Percentiles rank a stretch among this genome's conserved stretches.
Evolutionary conservation across 1,140 invertebrate species (phyloP).

Genomic region (Tetramorium simillimum): DNA sequence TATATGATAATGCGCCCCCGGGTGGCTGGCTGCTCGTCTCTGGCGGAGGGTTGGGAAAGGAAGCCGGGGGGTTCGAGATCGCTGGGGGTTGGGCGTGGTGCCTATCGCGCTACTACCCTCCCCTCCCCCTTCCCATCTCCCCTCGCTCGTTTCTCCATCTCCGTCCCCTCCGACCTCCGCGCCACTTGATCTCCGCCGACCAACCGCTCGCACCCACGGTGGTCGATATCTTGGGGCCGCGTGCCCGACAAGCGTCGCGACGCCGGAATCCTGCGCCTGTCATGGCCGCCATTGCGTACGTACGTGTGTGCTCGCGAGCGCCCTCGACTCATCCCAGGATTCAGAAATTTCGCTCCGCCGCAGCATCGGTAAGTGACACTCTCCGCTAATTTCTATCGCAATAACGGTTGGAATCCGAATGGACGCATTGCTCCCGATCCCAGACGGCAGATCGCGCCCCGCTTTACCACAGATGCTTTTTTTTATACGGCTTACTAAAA

Average conservation of each 20-base stretch:
- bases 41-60: constrained; percentile 46
- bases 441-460: background rate
- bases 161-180: constrained; percentile 21
- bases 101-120: constrained; percentile 63
- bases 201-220: constrained; percentile 63
- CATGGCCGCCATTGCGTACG: constrained; percentile 76
- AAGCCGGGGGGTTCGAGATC: constrained; percentile 77
- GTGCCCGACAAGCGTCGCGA: constrained; percentile 82
- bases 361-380: constrained; percentile 55
- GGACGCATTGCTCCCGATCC: background rate
- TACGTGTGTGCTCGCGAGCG: constrained; percentile 55
- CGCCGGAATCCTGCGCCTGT: constrained; percentile 81
- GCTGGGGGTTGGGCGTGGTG: constrained; percentile 84
- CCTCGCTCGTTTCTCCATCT: constrained; percentile 67
- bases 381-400: constrained; percentile 31
- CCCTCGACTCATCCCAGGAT: constrained; percentile 30
- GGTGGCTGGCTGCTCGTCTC: constrained; percentile 73
- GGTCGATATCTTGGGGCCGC: constrained; percentile 84
- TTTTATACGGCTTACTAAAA: background rate
- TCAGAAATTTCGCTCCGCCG: constrained; percentile 14
- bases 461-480: background rate
- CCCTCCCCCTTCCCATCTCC: constrained; percentile 53
- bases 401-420: background rate
- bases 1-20: constrained; percentile 83
- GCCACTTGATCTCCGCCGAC: constrained; percentile 9